These are phyloP conservation scores for Aporophyla nigra DNA, from an alignment of 2,888 invertebrate species.

Conservation along the genomic window DNA sequence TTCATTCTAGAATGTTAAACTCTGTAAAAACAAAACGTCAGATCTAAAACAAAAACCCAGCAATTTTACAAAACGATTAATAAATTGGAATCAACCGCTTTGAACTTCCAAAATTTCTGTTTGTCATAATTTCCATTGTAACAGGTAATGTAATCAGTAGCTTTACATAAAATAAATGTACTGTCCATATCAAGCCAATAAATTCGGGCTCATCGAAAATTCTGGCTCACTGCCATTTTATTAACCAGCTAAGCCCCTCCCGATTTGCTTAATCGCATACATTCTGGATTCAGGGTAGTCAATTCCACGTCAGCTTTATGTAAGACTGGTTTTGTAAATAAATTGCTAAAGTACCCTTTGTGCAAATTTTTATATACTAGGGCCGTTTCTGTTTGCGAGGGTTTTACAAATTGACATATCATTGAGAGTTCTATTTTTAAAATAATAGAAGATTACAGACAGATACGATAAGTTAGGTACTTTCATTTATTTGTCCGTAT, in stretches of 20 bases:
- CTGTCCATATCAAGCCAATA: conserved; percentile 22
- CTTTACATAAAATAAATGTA: conserved; percentile 16
- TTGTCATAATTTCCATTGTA: background rate
- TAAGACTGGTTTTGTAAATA: conserved; percentile 7
- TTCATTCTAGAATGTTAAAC: too few species aligned
- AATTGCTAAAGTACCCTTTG: background rate
- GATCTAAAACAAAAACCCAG: background rate
- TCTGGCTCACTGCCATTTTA: conserved; percentile 43
- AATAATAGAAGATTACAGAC: too few species aligned
- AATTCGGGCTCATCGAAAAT: conserved; percentile 21
- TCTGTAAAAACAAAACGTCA: too few species aligned
- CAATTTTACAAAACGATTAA: background rate
- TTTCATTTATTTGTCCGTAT: too few species aligned
- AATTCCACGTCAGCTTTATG: conserved; percentile 34
- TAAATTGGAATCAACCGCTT: background rate
- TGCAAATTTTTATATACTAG: background rate
- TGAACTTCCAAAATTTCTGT: background rate
- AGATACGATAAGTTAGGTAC: too few species aligned
- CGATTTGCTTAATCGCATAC: conserved; percentile 35
- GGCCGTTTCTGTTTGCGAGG: background rate
- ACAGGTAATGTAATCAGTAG: background rate
- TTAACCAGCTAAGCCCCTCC: conserved; percentile 10
- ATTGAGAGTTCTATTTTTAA: background rate
- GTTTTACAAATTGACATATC: background rate
- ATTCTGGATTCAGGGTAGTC: conserved; percentile 36